These are phyloP conservation scores for Pelusios castaneus DNA, from an alignment of 2,113 vertebrate genomes.

Conservation along the genomic window DNA sequence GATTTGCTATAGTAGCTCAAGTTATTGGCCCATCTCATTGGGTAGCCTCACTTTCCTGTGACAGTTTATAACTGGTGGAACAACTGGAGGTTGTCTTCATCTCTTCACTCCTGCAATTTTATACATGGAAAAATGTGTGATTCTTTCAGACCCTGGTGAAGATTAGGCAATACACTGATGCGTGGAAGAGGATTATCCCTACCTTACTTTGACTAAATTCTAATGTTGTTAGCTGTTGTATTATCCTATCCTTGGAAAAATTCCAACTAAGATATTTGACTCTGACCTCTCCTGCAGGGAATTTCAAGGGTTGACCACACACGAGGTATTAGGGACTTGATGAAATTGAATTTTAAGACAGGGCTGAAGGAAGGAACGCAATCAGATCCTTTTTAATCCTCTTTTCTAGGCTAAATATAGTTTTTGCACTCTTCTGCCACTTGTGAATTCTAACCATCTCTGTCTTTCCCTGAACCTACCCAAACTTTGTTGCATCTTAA, in stretches of 20 bases:
- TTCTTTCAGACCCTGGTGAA: background rate
- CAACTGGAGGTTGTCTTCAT: background rate
- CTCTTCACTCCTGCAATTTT: background rate
- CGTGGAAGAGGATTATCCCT: background rate
- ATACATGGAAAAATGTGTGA: background rate
- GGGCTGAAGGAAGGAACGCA: background rate
- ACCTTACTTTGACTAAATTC: background rate
- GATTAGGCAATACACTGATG: background rate
- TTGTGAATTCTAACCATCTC: background rate
- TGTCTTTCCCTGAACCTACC: background rate
- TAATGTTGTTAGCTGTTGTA: background rate
- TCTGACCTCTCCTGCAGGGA: background rate
- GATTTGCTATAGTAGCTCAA: background rate
- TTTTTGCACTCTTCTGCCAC: background rate
- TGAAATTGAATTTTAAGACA: slow-evolving; percentile 20
- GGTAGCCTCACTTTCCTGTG: background rate
- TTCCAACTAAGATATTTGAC: background rate
- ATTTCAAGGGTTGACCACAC: background rate
- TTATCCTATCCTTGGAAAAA: background rate
- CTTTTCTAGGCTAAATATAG: background rate
- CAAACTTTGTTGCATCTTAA: background rate
- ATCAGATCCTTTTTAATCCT: slow-evolving; percentile 18
- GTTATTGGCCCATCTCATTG: background rate
- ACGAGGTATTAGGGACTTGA: background rate
- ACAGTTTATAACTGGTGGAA: background rate